Conservation (phyloP, 1,140 invertebrate species). For the Papilio xuthus region DNA sequence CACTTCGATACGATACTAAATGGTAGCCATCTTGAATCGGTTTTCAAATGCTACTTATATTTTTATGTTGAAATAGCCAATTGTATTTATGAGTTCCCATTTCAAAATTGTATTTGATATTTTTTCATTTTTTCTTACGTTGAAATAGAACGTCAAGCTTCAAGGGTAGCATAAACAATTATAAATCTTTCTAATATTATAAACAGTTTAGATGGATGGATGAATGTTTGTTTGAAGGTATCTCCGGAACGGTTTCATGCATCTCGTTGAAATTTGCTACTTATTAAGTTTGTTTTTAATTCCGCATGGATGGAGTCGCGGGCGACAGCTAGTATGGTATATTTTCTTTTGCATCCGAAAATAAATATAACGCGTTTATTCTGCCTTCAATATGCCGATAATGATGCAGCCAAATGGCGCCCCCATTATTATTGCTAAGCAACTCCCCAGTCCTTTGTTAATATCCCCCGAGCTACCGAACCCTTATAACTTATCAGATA, state of each 20-base stretch:
- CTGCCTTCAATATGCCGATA: background rate
- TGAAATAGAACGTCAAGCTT: too few species aligned
- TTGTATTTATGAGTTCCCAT: background rate
- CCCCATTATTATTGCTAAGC: background rate
- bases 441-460: conserved; percentile 1
- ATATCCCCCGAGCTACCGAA: background rate
- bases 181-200: too few species aligned
- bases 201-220: too few species aligned
- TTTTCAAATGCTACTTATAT: background rate
- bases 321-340: too few species aligned
- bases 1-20: background rate
- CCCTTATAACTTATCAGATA: conserved; percentile 8
- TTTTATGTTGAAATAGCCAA: background rate
- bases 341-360: background rate
- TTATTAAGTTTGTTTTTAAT: too few species aligned
- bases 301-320: too few species aligned
- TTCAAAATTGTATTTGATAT: background rate
- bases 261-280: too few species aligned
- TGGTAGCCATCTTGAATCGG: background rate
- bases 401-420: conserved; percentile 11
- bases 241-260: too few species aligned
- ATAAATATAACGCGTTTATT: background rate
- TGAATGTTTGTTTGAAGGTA: too few species aligned
- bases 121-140: too few species aligned
- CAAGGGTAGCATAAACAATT: too few species aligned